Evolutionary conservation across 2,888 invertebrate species (phyloP), one percentile per base, ranked within the genome.

Genomic region (Piscicola geometra): DNA sequence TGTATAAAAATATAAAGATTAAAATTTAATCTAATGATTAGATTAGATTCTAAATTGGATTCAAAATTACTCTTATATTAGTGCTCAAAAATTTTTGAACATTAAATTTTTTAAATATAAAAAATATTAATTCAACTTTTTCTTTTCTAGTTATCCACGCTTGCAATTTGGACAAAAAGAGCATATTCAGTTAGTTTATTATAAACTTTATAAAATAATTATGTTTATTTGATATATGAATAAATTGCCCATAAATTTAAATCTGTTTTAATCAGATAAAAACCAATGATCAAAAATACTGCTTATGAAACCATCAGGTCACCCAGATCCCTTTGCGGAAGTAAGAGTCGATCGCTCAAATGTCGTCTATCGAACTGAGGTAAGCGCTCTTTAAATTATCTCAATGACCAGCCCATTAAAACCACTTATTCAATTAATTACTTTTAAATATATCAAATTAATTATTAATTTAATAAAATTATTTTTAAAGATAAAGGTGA

Each of bases 281-380:
- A 9, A 9, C 15, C 41, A 41, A 15, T 9, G 15, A 41, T 9
- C 15, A 41, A 15, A 41, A 9, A 9, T 15, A 41, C 15, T 41
- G 5, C 41, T 41, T 9, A 9, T 41, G 41, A 9, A 9, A 9
- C 15, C 41, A 28, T 21, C 50, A 73, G 73, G 60, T 36, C 64
- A 33, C 5, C 73, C 64, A 33, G 73, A 73, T 60, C 73, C 73
- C 18, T 73, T 73, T 60, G 73, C 73, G 1, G 56, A 73, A 73
- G 41, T 73, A n/a, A 25, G 35, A 30, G 28, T 64, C 18, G 73
- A 73, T n/a, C 33, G 64, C 18, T 52, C 64, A 0, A 33, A 41
- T 35, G 35, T 18, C 1, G 52, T 60, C 32, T 64, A 5, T 35
- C 21, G 33, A 60, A 73, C 73, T 60, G 64, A 73, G 35, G 73